Conservation (phyloP, 2,797 vertebrate genomes). For the Cyclura pinguis region DNA sequence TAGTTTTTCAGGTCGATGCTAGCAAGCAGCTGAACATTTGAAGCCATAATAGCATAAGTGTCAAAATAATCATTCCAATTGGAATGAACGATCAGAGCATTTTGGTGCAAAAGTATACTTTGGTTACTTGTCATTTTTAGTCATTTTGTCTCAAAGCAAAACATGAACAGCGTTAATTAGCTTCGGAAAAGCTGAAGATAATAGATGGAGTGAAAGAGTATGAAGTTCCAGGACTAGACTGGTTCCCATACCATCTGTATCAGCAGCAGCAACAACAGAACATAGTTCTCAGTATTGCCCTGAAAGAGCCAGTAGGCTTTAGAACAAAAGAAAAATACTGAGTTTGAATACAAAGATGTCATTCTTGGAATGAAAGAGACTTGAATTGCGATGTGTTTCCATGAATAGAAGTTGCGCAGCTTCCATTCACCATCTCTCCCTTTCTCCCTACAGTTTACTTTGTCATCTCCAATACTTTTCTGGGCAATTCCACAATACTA, state of each 20-base stretch:
- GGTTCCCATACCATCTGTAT: background rate
- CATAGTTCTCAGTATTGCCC: background rate
- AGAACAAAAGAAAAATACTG: background rate
- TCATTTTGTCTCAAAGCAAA: background rate
- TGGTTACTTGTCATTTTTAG: background rate
- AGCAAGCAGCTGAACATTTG: conserved; percentile 25
- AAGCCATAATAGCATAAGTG: conserved; percentile 2
- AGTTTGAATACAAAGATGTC: background rate
- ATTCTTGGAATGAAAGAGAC: background rate
- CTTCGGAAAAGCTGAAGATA: conserved; percentile 7
- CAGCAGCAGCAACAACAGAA: background rate
- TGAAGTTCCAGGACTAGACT: background rate
- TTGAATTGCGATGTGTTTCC: background rate
- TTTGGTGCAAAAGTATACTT: background rate
- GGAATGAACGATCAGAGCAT: background rate
- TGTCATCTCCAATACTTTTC: background rate
- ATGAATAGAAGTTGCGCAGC: background rate
- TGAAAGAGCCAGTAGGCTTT: background rate
- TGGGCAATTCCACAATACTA: background rate
- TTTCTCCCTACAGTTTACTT: background rate
- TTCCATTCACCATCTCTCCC: background rate
- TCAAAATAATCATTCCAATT: background rate
- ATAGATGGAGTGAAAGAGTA: background rate
- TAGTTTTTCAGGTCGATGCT: conserved; percentile 36
- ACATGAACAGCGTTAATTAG: background rate